Evolutionary conservation across 1,140 invertebrate genomes (phyloP).

Genomic region (Argopecten irradians): DNA sequence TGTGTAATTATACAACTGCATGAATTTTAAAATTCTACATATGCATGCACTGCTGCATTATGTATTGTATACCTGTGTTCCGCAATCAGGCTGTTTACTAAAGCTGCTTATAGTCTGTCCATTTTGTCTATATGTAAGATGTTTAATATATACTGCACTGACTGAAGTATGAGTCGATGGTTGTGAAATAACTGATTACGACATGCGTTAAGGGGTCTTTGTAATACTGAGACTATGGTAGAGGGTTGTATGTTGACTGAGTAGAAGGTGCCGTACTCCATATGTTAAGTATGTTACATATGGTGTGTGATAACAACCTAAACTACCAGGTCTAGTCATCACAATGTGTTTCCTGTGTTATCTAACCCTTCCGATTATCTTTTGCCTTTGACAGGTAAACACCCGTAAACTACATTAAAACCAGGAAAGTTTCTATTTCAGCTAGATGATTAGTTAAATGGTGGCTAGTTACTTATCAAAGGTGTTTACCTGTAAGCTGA

Average conservation of each 20-base stretch:
- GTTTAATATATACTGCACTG: too few relatives aligned
- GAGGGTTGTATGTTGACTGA: too few relatives aligned
- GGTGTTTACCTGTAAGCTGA: not conserved
- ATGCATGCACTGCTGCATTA: too few relatives aligned
- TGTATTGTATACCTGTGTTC: too few relatives aligned
- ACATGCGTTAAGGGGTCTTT: not conserved
- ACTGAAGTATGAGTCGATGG: not conserved
- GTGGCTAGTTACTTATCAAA: not conserved
- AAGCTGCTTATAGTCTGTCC: too few relatives aligned
- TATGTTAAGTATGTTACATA: not conserved
- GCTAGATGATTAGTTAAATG: not conserved
- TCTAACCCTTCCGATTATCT: not conserved
- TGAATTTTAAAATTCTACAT: too few relatives aligned
- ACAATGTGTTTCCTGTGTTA: not conserved
- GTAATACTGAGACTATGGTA: not conserved
- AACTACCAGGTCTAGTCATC: not conserved
- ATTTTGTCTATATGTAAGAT: too few relatives aligned
- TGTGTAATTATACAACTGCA: not conserved
- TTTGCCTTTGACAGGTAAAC: not conserved
- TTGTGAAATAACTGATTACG: not conserved
- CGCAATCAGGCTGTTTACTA: too few relatives aligned
- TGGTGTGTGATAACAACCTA: not conserved
- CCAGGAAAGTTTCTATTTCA: not conserved
- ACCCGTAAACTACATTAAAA: not conserved
- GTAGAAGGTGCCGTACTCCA: not conserved